These are phyloP conservation scores for Sycophaga agraensis DNA, from an alignment of 1,140 invertebrate species.

Conservation along the genomic window DNA sequence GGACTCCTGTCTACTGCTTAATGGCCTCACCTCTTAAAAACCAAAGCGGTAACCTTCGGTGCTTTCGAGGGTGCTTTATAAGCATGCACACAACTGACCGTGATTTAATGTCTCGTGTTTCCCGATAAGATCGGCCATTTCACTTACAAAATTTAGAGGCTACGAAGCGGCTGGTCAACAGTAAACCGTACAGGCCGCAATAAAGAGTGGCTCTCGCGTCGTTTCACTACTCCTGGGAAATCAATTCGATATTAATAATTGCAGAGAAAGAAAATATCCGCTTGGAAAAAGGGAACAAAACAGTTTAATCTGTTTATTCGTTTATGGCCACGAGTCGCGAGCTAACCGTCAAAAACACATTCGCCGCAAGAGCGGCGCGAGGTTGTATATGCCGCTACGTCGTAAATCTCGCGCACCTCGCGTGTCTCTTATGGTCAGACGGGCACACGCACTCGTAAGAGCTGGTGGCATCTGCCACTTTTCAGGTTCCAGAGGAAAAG, in stretches of 20 bases:
- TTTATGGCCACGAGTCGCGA: slow-evolving; percentile 32
- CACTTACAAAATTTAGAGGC: not conserved
- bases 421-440: not conserved
- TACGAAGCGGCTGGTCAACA: not conserved
- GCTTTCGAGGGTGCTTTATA: not conserved
- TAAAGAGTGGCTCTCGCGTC: too few species aligned
- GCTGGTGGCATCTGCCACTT: not conserved
- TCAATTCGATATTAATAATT: slow-evolving; percentile 1
- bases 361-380: not conserved
- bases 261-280: not conserved
- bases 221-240: too few species aligned
- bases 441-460: not conserved
- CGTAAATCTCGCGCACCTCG: slow-evolving; percentile 1
- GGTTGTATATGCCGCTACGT: not conserved
- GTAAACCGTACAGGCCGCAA: not conserved
- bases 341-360: slow-evolving; percentile 16
- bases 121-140: slow-evolving; percentile 18
- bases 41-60: too few species aligned
- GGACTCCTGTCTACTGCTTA: too few species aligned
- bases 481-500: not conserved
- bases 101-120: slow-evolving; percentile 22
- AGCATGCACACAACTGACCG: not conserved
- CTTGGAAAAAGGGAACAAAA: slow-evolving; percentile 23
- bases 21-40: too few species aligned
- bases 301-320: slow-evolving; percentile 42